These are phyloP conservation scores for Apus apus DNA, from an alignment of 2,113 vertebrate species.

Conservation along the genomic window DNA sequence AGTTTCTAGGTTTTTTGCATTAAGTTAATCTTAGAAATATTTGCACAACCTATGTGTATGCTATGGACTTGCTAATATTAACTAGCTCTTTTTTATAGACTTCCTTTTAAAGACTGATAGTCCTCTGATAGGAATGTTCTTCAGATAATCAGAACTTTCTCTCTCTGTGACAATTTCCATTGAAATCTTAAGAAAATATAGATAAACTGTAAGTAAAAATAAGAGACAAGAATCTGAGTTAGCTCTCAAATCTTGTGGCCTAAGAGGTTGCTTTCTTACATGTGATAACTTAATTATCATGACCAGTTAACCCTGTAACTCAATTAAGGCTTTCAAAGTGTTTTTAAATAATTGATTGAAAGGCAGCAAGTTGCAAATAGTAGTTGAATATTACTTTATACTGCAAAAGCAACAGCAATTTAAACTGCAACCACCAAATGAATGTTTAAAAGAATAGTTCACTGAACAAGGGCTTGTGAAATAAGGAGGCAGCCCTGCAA, in stretches of 20 bases:
- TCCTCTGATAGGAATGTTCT: not conserved
- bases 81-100: not conserved
- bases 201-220: not conserved
- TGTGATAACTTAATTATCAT: not conserved
- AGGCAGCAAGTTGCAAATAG: not conserved
- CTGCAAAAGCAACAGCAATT: not conserved
- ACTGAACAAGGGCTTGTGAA: not conserved
- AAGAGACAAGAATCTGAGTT: not conserved
- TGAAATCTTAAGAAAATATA: not conserved
- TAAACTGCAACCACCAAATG: not conserved
- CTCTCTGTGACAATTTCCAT: not conserved
- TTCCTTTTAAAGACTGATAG: not conserved
- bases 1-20: not conserved
- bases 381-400: not conserved
- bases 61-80: not conserved
- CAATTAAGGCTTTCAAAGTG: not conserved
- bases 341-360: constrained; percentile 5
- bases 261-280: not conserved
- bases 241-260: not conserved
- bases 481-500: not conserved
- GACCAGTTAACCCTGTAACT: not conserved
- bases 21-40: not conserved
- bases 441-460: not conserved
- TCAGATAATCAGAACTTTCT: not conserved
- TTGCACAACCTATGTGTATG: not conserved